These are phyloP conservation scores for Lithobius niger DNA, from an alignment of 1,140 invertebrate species.

Conservation along the genomic window DNA sequence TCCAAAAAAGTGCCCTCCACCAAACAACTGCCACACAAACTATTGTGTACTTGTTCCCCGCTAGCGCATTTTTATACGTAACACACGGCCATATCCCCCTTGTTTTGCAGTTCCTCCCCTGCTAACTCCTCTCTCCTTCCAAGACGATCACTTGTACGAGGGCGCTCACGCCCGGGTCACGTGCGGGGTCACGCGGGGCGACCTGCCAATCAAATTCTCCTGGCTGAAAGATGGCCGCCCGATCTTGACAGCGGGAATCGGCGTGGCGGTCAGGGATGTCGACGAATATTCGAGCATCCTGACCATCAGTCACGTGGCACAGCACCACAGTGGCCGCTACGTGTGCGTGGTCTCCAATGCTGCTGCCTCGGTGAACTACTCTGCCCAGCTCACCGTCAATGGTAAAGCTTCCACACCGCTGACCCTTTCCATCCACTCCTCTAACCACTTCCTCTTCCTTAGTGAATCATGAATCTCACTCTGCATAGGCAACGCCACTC, in stretches of 20 bases:
- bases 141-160: conserved; percentile 57
- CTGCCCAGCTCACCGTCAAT: conserved; percentile 43
- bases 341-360: conserved; percentile 46
- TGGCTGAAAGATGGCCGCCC: conserved; percentile 45
- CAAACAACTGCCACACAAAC: not conserved
- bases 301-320: conserved; percentile 59
- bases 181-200: conserved; percentile 22
- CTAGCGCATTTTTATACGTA: conserved; percentile 1
- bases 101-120: conserved; percentile 18
- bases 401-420: conserved; percentile 28
- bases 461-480: not conserved
- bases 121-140: conserved; percentile 13
- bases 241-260: conserved; percentile 28
- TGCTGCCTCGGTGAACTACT: conserved; percentile 44
- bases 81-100: conserved; percentile 2
- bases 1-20: not conserved
- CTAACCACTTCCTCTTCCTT: conserved; percentile 31
- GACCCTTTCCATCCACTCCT: not conserved
- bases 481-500: no score
- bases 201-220: conserved; percentile 19
- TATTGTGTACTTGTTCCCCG: not conserved
- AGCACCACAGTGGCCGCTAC: conserved; percentile 62
- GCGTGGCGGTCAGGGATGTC: conserved; percentile 33
- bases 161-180: conserved; percentile 18
- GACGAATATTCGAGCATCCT: conserved; percentile 45